Evolutionary conservation across 1,140 invertebrate species (phyloP).

Genomic region (Solenopsis fugax): DNA sequence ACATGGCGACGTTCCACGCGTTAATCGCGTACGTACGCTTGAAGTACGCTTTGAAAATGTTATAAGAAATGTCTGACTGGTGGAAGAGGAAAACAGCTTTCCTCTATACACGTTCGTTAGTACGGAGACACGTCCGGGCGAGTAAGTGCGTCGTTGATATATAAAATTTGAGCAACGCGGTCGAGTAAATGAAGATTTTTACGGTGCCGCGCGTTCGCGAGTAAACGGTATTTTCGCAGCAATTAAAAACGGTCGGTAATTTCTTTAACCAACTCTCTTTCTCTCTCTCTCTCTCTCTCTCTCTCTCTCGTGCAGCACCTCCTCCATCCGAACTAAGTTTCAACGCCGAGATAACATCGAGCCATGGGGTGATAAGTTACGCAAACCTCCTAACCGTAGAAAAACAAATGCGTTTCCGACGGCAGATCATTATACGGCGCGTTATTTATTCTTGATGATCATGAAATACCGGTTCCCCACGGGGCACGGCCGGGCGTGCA

Average conservation of each 20-base stretch:
- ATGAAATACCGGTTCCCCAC: constrained; percentile 76
- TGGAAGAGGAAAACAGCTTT: constrained; percentile 5
- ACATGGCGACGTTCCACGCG: not conserved
- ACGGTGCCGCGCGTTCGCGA: constrained; percentile 20
- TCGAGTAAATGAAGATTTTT: constrained; percentile 52
- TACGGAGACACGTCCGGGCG: not conserved
- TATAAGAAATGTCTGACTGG: constrained; percentile 29
- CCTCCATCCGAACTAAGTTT: constrained; percentile 66
- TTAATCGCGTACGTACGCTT: constrained; percentile 36
- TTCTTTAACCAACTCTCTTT: constrained; percentile 44
- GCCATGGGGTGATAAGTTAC: constrained; percentile 68
- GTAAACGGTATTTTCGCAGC: constrained; percentile 52
- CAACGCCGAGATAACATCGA: constrained; percentile 73
- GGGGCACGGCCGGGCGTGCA: constrained; percentile 65
- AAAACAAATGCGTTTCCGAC: constrained; percentile 77
- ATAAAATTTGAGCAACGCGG: constrained; percentile 19
- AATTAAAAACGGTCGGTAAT: constrained; percentile 72
- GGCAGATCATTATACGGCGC: constrained; percentile 74
- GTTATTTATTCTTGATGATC: constrained; percentile 78
- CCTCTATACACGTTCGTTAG: constrained; percentile 40
- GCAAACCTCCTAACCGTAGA: constrained; percentile 66
- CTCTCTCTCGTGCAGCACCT: not conserved
- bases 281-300: not conserved
- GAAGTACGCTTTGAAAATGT: constrained; percentile 22
- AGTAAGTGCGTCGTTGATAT: constrained; percentile 22